Percentiles rank a stretch among this genome's conserved stretches.
Evolutionary conservation across 2,113 vertebrate genomes (phyloP).

Genomic region (Micromys minutus): DNA sequence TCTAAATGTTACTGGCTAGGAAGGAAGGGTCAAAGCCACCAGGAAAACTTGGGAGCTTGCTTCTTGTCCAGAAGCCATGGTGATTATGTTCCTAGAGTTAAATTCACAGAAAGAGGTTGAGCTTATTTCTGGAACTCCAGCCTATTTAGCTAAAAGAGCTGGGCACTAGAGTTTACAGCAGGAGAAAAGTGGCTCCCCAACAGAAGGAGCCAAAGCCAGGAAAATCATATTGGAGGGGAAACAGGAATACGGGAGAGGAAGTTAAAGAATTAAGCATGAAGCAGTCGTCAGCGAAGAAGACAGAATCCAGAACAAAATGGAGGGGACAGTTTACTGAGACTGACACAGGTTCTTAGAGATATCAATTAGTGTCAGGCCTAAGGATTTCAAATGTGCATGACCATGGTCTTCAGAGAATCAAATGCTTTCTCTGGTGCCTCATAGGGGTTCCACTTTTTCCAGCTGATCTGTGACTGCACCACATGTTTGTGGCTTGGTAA

Average conservation of each 20-base stretch:
- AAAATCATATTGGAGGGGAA: background rate
- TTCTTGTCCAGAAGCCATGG: background rate
- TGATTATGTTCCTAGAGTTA: background rate
- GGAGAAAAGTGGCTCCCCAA: background rate
- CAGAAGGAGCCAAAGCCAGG: background rate
- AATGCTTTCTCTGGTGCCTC: too few relatives aligned
- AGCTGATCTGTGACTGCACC: background rate
- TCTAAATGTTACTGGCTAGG: background rate
- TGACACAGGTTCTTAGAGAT: background rate
- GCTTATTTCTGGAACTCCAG: background rate
- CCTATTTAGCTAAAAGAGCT: background rate
- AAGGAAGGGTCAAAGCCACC: background rate
- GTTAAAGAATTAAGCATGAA: background rate
- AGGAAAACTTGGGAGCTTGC: background rate
- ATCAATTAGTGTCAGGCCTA: background rate
- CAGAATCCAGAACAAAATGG: background rate
- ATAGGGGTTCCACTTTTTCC: background rate
- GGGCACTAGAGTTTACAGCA: background rate
- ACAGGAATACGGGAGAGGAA: background rate
- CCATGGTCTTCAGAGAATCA: background rate
- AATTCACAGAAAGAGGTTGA: background rate
- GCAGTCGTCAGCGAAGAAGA: background rate
- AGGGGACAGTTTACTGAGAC: background rate
- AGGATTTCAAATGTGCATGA: background rate
- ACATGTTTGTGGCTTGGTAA: fast-evolving